A percentile compares a stretch with the other conserved stretches of the same genome.
These are phyloP conservation scores for Itoplectis maculator DNA, from an alignment of 2,888 invertebrate genomes.

Conservation along the genomic window DNA sequence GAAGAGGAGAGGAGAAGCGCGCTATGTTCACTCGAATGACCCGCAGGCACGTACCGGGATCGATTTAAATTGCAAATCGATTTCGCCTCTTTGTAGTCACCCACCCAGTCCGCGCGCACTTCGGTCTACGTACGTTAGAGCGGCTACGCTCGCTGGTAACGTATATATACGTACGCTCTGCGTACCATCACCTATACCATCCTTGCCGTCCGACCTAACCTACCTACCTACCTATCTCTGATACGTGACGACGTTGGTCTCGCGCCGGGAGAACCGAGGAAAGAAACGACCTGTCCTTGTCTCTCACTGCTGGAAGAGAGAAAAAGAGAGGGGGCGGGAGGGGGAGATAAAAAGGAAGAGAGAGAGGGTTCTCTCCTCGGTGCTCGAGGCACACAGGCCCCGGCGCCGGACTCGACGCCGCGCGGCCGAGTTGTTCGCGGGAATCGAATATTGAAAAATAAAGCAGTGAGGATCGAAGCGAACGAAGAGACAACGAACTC, in stretches of 20 bases:
- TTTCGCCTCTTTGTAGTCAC: conserved; percentile 83
- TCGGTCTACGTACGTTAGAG: conserved; percentile 69
- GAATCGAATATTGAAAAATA: conserved; percentile 69
- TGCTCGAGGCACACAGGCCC: conserved; percentile 29
- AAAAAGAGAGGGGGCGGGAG: no score
- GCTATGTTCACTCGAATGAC: conserved; percentile 79
- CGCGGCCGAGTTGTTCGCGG: conserved; percentile 71
- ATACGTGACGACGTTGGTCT: conserved; percentile 78
- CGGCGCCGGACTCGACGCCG: conserved; percentile 50
- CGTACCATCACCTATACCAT: no score
- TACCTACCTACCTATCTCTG: conserved; percentile 68
- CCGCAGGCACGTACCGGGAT: conserved; percentile 81
- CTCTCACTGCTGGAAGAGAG: no score
- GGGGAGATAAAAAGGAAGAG: no score
- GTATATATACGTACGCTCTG: conserved; percentile 35
- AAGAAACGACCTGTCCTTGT: conserved; percentile 26
- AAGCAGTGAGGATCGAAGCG: conserved; percentile 38
- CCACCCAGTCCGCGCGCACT: conserved; percentile 76
- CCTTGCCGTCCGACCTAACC: no score
- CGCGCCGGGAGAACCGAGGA: conserved; percentile 43
- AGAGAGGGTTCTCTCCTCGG: no score
- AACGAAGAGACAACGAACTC: conserved; percentile 12
- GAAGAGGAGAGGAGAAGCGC: no score
- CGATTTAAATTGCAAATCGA: conserved; percentile 84
- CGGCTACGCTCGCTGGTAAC: no score